Conservation (phyloP, 2,797 vertebrate genomes). For the Melanotaenia maccullochi region DNA sequence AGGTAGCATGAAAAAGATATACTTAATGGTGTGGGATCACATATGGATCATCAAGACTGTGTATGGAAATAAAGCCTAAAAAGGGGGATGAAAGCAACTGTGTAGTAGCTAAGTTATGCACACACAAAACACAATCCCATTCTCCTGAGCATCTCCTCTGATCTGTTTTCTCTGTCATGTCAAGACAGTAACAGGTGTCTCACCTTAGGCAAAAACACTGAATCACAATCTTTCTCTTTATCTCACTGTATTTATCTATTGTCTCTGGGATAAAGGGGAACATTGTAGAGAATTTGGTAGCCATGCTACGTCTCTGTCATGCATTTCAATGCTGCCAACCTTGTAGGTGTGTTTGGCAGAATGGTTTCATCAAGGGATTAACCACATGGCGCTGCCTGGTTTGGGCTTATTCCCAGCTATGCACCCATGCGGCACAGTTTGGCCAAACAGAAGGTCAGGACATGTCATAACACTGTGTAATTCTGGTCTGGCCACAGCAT, state of each 20-base stretch:
- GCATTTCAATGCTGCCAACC: conserved; percentile 27
- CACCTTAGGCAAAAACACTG: conserved; percentile 72
- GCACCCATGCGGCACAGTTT: conserved; percentile 50
- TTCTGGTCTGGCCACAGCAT: conserved; percentile 35
- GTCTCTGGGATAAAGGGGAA: conserved; percentile 40
- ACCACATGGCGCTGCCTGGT: conserved; percentile 53
- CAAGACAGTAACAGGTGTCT: conserved; percentile 76
- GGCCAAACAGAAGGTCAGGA: conserved; percentile 74
- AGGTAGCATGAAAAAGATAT: conserved; percentile 34
- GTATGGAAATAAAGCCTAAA: conserved; percentile 21
- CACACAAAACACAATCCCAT: conserved; percentile 62
- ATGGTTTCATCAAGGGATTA: conserved; percentile 68
- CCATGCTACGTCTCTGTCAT: conserved; percentile 30
- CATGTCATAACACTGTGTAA: conserved; percentile 65
- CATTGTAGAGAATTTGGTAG: conserved; percentile 30
- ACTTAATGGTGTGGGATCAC: conserved; percentile 27
- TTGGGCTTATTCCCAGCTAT: conserved; percentile 53
- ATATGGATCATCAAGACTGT: conserved; percentile 32
- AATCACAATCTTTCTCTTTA: conserved; percentile 61
- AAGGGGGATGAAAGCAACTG: conserved; percentile 34
- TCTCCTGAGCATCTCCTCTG: conserved; percentile 70
- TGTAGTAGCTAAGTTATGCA: conserved; percentile 44
- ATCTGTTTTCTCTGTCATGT: conserved; percentile 71
- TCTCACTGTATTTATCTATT: conserved; percentile 60
- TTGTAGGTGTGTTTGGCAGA: conserved; percentile 53